Evolutionary conservation across 2,888 invertebrate species (phyloP).

Genomic region (Nemapogon koenigi): DNA sequence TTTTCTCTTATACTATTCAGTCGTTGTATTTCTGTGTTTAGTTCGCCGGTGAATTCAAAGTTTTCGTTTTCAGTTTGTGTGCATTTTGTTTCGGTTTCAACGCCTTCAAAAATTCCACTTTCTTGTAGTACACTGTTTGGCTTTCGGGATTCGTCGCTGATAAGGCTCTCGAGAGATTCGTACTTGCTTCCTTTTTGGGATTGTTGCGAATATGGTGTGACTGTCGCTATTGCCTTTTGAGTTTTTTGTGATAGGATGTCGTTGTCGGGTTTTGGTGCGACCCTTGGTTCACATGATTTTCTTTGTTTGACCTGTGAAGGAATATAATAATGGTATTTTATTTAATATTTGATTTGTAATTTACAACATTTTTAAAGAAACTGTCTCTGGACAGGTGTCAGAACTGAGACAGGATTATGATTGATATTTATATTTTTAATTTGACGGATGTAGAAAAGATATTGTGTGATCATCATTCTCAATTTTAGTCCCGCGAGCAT

Average conservation of each 20-base stretch:
- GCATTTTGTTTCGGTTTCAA: constrained; percentile 48
- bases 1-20: constrained; percentile 69
- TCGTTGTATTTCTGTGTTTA: constrained; percentile 69
- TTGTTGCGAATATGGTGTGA: constrained; percentile 65
- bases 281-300: constrained; percentile 45
- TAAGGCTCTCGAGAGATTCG: constrained; percentile 51
- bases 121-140: constrained; percentile 70
- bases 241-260: constrained; percentile 48
- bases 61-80: constrained; percentile 68
- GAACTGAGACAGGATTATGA: too few relatives aligned
- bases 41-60: constrained; percentile 57
- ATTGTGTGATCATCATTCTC: too few relatives aligned
- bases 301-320: constrained; percentile 46
- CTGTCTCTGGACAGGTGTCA: too few relatives aligned
- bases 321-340: too few relatives aligned
- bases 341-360: too few relatives aligned
- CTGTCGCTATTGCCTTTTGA: constrained; percentile 68
- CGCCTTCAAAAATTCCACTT: constrained; percentile 76
- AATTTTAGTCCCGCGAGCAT: too few relatives aligned
- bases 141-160: constrained; percentile 48
- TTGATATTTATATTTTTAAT: too few relatives aligned
- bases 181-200: constrained; percentile 49
- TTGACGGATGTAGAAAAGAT: too few relatives aligned
- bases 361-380: constrained; percentile 9
- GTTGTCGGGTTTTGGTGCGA: constrained; percentile 32